A percentile compares a stretch with the other conserved stretches of the same genome.
Conservation (phyloP, 2,888 invertebrate genomes). For the Sphinx pinastri region DNA sequence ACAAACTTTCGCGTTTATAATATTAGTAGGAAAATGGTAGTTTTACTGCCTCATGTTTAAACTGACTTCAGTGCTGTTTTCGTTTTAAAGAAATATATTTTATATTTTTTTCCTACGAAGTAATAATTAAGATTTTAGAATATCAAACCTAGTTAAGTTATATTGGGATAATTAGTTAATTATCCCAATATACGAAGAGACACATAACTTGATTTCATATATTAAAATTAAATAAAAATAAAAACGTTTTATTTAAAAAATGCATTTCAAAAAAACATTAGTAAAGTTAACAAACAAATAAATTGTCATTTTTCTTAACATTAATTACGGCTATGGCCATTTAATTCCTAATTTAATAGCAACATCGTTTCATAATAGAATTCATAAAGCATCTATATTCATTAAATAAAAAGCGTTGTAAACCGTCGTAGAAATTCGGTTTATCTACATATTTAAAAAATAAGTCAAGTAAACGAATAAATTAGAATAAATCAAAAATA, state of each 20-base stretch:
- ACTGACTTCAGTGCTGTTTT: too few species aligned
- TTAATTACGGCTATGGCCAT: conserved; percentile 25
- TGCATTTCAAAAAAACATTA: conserved; percentile 57
- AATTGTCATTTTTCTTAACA: conserved; percentile 30
- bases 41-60: too few species aligned
- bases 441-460: conserved; percentile 31
- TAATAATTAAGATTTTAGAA: too few species aligned
- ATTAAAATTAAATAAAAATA: neutral
- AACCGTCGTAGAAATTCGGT: neutral
- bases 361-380: neutral
- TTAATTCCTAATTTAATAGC: conserved; percentile 5
- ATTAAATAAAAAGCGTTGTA: conserved; percentile 15
- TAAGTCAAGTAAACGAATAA: conserved; percentile 33
- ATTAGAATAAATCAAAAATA: conserved; percentile 32
- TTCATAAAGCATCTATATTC: neutral
- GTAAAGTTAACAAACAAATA: conserved; percentile 37
- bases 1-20: too few species aligned
- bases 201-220: too few species aligned
- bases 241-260: conserved; percentile 54
- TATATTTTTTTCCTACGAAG: too few species aligned
- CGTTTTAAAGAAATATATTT: too few species aligned
- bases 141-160: too few species aligned
- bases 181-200: too few species aligned
- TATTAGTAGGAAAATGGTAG: too few species aligned
- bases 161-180: too few species aligned